Percentiles rank a stretch among this genome's conserved stretches.
These are phyloP conservation scores for Protula sp. DNA, from an alignment of 2,888 invertebrate species.

Conservation along the genomic window DNA sequence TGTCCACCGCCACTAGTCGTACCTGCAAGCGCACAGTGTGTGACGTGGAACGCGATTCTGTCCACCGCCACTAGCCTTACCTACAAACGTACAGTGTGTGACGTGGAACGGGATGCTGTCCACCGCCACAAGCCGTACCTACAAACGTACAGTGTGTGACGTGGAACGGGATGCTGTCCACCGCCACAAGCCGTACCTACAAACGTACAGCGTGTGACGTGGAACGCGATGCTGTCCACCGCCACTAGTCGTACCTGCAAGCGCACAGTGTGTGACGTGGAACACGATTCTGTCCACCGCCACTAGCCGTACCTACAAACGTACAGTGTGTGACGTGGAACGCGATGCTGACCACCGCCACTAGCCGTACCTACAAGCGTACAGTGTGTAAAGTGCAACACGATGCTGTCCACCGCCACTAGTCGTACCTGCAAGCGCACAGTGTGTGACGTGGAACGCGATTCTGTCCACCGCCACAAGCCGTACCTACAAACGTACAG, in stretches of 20 bases:
- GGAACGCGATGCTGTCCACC: slow-evolving; percentile 72
- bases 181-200: slow-evolving; percentile 67
- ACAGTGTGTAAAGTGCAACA: slow-evolving; percentile 66
- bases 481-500: too few relatives aligned
- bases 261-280: too few relatives aligned
- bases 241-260: slow-evolving; percentile 67
- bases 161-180: slow-evolving; percentile 73
- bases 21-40: slow-evolving; percentile 58
- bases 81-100: slow-evolving; percentile 55
- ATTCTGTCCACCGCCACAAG: slow-evolving; percentile 73
- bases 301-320: too few relatives aligned
- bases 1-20: slow-evolving; percentile 70
- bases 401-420: slow-evolving; percentile 72
- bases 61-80: slow-evolving; percentile 70
- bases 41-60: slow-evolving; percentile 70
- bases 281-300: too few relatives aligned
- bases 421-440: slow-evolving; percentile 67
- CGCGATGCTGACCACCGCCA: slow-evolving; percentile 73
- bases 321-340: too few relatives aligned
- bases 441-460: slow-evolving; percentile 68
- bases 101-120: slow-evolving; percentile 74
- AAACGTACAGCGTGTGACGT: slow-evolving; percentile 56
- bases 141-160: slow-evolving; percentile 54
- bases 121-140: slow-evolving; percentile 70
- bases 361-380: slow-evolving; percentile 62